A percentile compares a stretch with the other conserved stretches of the same genome.
phyloP scores from a whole-genome alignment of 2,113 vertebrate genomes.

The Pelmatolapia mariae region DNA sequence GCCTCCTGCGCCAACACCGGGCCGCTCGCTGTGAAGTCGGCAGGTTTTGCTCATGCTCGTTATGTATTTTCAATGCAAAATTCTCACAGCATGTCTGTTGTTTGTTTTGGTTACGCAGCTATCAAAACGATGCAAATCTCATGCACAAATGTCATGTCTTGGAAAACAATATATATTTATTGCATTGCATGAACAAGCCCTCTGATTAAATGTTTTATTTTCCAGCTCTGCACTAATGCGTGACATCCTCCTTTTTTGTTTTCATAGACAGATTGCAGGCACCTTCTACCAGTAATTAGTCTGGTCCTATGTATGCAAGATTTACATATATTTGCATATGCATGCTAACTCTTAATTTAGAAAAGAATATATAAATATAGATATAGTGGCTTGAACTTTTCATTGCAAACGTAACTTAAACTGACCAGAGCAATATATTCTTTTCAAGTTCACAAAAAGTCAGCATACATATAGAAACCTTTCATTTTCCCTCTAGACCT shows the following conservation, averaged over 20 bases:
- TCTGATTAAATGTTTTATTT: background rate
- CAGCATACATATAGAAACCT: background rate
- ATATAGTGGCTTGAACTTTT: background rate
- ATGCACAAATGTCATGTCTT: constrained; percentile 18
- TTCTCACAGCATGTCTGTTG: background rate
- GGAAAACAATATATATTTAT: constrained; percentile 1
- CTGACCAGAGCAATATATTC: background rate
- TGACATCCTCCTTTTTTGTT: background rate
- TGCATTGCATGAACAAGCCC: background rate
- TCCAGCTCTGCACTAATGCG: background rate
- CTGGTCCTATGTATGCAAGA: background rate
- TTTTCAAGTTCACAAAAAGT: background rate
- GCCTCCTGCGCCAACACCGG: constrained; percentile 3
- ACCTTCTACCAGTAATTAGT: background rate
- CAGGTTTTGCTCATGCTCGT: constrained; percentile 17
- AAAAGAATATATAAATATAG: background rate
- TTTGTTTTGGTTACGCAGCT: constrained; percentile 42
- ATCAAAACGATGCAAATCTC: constrained; percentile 36
- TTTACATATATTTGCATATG: background rate
- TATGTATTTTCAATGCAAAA: constrained; percentile 29
- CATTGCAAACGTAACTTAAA: background rate
- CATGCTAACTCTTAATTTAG: background rate
- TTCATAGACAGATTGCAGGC: background rate
- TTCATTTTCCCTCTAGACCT: constrained; percentile 5
- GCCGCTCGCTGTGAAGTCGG: constrained; percentile 24